Evolutionary conservation across 2,888 invertebrate species (phyloP).

Genomic region (Drosophila flavopinicola): DNA sequence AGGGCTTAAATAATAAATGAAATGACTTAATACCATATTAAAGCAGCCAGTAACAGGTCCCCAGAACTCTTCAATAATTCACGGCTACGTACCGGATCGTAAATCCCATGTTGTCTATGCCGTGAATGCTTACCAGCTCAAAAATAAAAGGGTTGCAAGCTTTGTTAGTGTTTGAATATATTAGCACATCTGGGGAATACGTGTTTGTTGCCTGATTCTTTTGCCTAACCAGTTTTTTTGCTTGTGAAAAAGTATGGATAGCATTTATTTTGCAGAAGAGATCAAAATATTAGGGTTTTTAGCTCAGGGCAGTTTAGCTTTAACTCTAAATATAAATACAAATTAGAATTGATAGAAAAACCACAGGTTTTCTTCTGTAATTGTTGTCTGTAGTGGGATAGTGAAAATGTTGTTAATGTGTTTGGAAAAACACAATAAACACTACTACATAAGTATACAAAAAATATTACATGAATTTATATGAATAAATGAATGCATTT

Average conservation of each 20-base stretch:
- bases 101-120: slow-evolving; percentile 51
- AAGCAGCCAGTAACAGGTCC: slow-evolving; percentile 42
- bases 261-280: no score
- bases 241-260: not conserved
- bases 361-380: no score
- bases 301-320: no score
- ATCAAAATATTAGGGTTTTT: no score
- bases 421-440: no score
- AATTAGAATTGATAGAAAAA: no score
- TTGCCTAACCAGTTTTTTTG: not conserved
- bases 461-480: no score
- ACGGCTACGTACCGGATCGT: slow-evolving; percentile 24
- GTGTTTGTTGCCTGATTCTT: slow-evolving; percentile 2
- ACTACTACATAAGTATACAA: no score
- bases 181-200: slow-evolving; percentile 17
- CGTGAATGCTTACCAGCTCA: slow-evolving; percentile 18
- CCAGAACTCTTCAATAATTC: slow-evolving; percentile 57
- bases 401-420: no score
- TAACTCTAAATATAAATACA: no score
- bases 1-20: slow-evolving; percentile 69
- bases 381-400: no score
- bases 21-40: slow-evolving; percentile 74
- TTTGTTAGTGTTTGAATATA: slow-evolving; percentile 22
- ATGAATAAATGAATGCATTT: no score
- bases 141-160: slow-evolving; percentile 15